Conservation (phyloP, 2,888 invertebrate genomes). For the Pristionchus fissidentatus region DNA sequence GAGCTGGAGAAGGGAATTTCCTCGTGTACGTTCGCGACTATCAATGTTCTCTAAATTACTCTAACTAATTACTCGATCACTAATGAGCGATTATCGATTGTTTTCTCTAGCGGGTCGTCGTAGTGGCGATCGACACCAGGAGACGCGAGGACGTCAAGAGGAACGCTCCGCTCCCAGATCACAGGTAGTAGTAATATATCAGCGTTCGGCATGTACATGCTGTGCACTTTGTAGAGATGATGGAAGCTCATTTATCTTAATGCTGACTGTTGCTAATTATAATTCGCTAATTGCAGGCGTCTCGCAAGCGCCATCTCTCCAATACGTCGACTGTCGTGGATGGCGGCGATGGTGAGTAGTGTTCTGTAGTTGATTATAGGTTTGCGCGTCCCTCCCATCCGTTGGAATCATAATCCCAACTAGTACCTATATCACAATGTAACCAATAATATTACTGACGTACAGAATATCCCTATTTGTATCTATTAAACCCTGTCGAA, state of each 20-base stretch:
- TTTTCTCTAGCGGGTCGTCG: not conserved
- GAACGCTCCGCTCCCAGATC: not conserved
- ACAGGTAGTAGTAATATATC: not conserved
- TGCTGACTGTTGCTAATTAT: not conserved
- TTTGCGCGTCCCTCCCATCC: not conserved
- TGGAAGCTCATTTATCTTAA: not conserved
- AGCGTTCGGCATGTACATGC: not conserved
- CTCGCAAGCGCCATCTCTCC: slow-evolving; percentile 66
- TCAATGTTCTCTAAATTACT: not conserved
- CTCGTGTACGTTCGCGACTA: not conserved
- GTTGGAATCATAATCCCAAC: not conserved
- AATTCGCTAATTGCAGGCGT: not conserved
- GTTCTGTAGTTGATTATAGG: no score
- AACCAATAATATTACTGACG: not conserved
- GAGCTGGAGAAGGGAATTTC: slow-evolving; percentile 44
- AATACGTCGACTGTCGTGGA: slow-evolving; percentile 61
- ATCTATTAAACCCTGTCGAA: not conserved
- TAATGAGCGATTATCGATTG: not conserved
- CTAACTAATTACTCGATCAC: not conserved
- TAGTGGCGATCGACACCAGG: no score
- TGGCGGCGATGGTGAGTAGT: slow-evolving; percentile 27
- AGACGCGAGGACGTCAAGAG: slow-evolving; percentile 14
- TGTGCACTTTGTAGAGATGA: not conserved
- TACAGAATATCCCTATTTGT: not conserved
- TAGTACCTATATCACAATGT: not conserved